A percentile compares a stretch with the other conserved stretches of the same genome.
Evolutionary conservation across 2,888 invertebrate species (phyloP).

Genomic region (Spilosoma lubricipeda): DNA sequence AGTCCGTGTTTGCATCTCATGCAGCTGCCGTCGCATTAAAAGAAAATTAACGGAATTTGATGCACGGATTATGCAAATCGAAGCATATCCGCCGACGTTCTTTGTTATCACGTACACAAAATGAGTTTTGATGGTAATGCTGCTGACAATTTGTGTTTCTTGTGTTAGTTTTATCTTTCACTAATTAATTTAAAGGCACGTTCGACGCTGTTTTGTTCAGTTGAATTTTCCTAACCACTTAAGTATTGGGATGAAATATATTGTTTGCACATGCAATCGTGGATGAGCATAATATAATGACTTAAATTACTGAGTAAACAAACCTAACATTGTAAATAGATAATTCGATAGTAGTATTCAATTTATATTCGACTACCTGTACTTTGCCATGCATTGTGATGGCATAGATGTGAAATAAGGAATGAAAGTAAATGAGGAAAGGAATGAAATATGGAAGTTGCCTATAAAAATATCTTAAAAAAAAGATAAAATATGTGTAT

Average conservation of each 20-base stretch:
- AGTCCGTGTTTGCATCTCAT: conserved; percentile 53
- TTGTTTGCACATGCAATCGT: neutral
- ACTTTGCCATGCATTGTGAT: no score
- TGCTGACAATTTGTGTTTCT: conserved; percentile 61
- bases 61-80: conserved; percentile 84
- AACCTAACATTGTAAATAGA: no score
- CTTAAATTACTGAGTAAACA: neutral
- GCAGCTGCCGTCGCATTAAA: conserved; percentile 77
- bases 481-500: no score
- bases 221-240: conserved; percentile 1
- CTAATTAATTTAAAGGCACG: conserved; percentile 44
- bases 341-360: no score
- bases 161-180: conserved; percentile 42
- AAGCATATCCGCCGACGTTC: conserved; percentile 75
- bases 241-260: neutral
- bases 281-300: neutral
- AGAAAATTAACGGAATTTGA: conserved; percentile 84
- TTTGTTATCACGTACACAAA: conserved; percentile 79
- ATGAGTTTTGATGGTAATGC: conserved; percentile 68
- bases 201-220: conserved; percentile 23
- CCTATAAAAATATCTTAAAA: no score
- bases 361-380: no score
- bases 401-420: no score
- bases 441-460: no score
- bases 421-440: no score